Evolutionary conservation across 2,113 vertebrate species (phyloP), one percentile per base, ranked within the genome.

Genomic region (Pleuronectes platessa): DNA sequence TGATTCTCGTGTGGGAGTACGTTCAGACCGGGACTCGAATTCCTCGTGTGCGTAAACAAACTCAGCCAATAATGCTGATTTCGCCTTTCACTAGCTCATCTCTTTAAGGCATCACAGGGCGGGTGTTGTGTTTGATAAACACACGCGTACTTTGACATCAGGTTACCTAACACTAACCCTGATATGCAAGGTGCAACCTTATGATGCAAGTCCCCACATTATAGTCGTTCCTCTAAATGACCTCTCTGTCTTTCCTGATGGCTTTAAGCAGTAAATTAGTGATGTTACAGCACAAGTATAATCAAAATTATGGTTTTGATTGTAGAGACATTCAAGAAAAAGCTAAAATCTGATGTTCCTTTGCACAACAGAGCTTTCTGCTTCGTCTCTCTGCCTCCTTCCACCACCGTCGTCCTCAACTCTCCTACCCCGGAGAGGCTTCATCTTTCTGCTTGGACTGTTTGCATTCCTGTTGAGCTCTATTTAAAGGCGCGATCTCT

Each of bases 391-490:
- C 37, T 53, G 13, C 31, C 54, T 55, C 51, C 26, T 40, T 51
- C 18, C 61, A n/a, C 61, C 27, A 69, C 70, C 82, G 40, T 58
- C 82, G 40, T 58, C 23, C 35, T 81, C 58, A 55, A 49, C 53
- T 77, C 49, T 81, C 21, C 51, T 58, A 17, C 67, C 81, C 59
- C 73, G 54, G 24, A 70, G 59, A 77, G 42, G 84, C 68, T 79
- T 73, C 72, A 40, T 75, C 69, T 84, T 63, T 86, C 68, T 77
- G 49, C 80, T 67, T 11, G 18, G 60, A 71, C 63, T 90, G 86
- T 90, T 90, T 92, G 86, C 90, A 92, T 93, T 92, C 90, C 84
- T 83, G 74, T 56, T 60, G 15, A 79, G 69, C 79, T 86, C 89
- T 90, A 91, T 92, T 92, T 90, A 87, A 89, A 86, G 81, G 63